A percentile compares a stretch with the other conserved stretches of the same genome.
Conservation (phyloP, 2,113 vertebrate genomes). For the Lonchura striata region DNA sequence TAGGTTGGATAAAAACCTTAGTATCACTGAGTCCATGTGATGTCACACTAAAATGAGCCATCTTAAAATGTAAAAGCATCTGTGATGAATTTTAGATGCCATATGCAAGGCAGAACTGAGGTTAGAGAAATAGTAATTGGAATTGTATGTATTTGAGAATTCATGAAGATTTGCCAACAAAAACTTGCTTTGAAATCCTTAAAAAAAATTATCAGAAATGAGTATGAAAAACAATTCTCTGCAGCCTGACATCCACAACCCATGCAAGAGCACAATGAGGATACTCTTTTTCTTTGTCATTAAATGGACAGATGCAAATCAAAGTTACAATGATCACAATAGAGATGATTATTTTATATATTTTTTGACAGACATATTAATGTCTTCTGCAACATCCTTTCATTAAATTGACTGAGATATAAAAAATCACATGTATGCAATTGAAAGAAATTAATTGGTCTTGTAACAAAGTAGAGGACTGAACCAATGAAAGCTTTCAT, state of each 20-base stretch:
- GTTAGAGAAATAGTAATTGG: neutral
- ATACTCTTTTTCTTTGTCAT: neutral
- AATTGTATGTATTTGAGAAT: neutral
- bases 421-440: neutral
- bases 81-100: neutral
- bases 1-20: neutral
- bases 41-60: neutral
- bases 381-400: neutral
- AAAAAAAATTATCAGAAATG: neutral
- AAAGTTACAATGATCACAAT: neutral
- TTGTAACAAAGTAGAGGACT: neutral
- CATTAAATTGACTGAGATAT: neutral
- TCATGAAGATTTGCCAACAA: neutral
- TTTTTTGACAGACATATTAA: neutral
- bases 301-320: neutral
- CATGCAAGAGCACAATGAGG: neutral
- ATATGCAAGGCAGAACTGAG: neutral
- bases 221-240: neutral
- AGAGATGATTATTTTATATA: neutral
- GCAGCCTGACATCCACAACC: neutral
- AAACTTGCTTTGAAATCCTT: neutral
- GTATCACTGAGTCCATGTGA: rapidly evolving
- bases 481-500: neutral
- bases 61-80: neutral
- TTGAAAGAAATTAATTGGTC: neutral